Evolutionary conservation across 1,140 invertebrate species (phyloP).

Genomic region (Phymorhynchus buccinoides): DNA sequence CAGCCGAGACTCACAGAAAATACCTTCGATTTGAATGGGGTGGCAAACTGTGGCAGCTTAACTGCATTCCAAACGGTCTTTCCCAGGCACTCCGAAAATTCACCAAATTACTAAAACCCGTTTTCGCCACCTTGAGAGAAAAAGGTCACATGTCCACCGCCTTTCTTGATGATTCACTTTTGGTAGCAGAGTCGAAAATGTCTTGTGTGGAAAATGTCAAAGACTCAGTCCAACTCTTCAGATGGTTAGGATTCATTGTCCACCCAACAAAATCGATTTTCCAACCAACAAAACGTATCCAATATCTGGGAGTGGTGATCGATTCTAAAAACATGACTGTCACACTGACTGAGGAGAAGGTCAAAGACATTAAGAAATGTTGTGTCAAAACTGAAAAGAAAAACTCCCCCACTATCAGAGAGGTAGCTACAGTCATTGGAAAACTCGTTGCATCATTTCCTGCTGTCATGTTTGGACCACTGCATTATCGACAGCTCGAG

Average conservation of each 20-base stretch:
- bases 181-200: not conserved
- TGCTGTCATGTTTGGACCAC: slow-evolving; percentile 17
- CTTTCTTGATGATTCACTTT: slow-evolving; percentile 36
- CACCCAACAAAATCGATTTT: slow-evolving; percentile 28
- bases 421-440: slow-evolving; percentile 7
- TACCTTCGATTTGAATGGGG: slow-evolving; percentile 47
- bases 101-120: slow-evolving; percentile 46
- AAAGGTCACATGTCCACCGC: slow-evolving; percentile 11
- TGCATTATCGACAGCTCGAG: slow-evolving; percentile 3
- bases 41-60: slow-evolving; percentile 40
- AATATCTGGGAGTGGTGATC: slow-evolving; percentile 5
- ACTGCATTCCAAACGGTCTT: slow-evolving; percentile 50
- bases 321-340: slow-evolving; percentile 21
- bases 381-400: not conserved
- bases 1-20: slow-evolving; percentile 38
- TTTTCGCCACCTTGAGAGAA: slow-evolving; percentile 34
- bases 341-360: not conserved
- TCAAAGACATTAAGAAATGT: not conserved
- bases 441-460: slow-evolving; percentile 1
- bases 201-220: slow-evolving; percentile 2
- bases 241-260: slow-evolving; percentile 16
- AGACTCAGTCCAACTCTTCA: not conserved
- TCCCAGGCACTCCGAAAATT: slow-evolving; percentile 30
- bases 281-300: not conserved
- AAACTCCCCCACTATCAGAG: not conserved